Percentiles rank a stretch among this genome's conserved stretches.
These are phyloP conservation scores for Porites evermanni DNA, from an alignment of 92 coral and sea anemone genomes.

Conservation along the genomic window DNA sequence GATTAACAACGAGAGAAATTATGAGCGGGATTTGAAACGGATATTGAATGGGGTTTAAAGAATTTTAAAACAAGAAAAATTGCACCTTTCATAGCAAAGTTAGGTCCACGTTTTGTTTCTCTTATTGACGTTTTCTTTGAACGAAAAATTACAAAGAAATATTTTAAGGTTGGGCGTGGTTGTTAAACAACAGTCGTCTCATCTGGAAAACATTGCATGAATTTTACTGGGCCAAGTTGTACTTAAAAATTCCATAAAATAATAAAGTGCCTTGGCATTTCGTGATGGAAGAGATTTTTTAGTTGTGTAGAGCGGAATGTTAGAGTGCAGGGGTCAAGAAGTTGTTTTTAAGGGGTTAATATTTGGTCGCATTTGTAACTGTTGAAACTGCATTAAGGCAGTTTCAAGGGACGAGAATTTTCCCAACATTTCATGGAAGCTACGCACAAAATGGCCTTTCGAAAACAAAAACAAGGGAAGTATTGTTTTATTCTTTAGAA, in stretches of 20 bases:
- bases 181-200: constrained; percentile 30
- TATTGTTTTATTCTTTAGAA: too few species aligned
- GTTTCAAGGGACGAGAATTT: neutral
- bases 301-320: neutral
- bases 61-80: neutral
- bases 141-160: constrained; percentile 4
- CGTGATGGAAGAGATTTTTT: neutral
- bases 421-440: neutral
- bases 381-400: too few species aligned
- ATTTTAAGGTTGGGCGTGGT: neutral
- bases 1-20: neutral
- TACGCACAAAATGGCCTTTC: too few species aligned
- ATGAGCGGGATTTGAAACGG: neutral
- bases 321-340: too few species aligned
- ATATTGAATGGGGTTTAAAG: constrained; percentile 13
- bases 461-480: too few species aligned
- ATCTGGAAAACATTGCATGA: constrained; percentile 18
- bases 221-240: constrained; percentile 23
- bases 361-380: too few species aligned
- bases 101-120: neutral
- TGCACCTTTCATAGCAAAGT: constrained; percentile 13
- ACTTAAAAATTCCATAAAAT: constrained; percentile 17
- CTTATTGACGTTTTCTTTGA: neutral
- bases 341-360: too few species aligned
- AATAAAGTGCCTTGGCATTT: neutral